These are phyloP conservation scores for Okamejei kenojei DNA, from an alignment of 2,797 vertebrate species.

Conservation along the genomic window DNA sequence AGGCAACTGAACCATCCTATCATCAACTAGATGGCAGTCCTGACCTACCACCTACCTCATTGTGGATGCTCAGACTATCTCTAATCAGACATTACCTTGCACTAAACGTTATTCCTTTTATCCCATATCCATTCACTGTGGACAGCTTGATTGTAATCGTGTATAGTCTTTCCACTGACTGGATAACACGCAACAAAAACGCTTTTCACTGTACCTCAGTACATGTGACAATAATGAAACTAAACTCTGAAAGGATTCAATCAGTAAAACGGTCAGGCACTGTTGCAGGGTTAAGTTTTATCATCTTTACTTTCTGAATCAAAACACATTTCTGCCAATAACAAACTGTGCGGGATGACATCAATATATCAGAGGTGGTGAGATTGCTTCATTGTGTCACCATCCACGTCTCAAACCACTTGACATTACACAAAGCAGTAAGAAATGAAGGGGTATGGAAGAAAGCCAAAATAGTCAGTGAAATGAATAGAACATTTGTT, in stretches of 20 bases:
- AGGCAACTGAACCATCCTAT: too few relatives aligned
- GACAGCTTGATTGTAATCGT: too few relatives aligned
- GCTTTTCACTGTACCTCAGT: too few relatives aligned
- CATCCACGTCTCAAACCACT: slow-evolving; percentile 9
- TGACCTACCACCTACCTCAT: too few relatives aligned
- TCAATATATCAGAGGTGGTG: background rate
- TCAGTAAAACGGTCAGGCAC: background rate
- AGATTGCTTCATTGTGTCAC: slow-evolving; percentile 3
- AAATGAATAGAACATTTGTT: slow-evolving; percentile 24
- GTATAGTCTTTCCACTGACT: too few relatives aligned
- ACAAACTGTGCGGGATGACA: slow-evolving; percentile 26
- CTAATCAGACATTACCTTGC: too few relatives aligned
- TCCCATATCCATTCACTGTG: too few relatives aligned
- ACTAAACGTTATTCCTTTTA: too few relatives aligned
- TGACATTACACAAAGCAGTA: slow-evolving; percentile 32
- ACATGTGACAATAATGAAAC: too few relatives aligned
- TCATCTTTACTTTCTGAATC: background rate
- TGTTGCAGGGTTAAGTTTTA: background rate
- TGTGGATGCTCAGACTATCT: too few relatives aligned
- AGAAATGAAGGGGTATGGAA: background rate
- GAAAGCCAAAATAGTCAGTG: slow-evolving; percentile 13
- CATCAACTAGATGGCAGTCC: too few relatives aligned
- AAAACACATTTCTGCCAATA: slow-evolving; percentile 20
- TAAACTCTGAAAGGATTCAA: background rate
- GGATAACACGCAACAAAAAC: too few relatives aligned